Evolutionary conservation across 1,140 invertebrate genomes (phyloP).

Genomic region (Drosophila athabasca): DNA sequence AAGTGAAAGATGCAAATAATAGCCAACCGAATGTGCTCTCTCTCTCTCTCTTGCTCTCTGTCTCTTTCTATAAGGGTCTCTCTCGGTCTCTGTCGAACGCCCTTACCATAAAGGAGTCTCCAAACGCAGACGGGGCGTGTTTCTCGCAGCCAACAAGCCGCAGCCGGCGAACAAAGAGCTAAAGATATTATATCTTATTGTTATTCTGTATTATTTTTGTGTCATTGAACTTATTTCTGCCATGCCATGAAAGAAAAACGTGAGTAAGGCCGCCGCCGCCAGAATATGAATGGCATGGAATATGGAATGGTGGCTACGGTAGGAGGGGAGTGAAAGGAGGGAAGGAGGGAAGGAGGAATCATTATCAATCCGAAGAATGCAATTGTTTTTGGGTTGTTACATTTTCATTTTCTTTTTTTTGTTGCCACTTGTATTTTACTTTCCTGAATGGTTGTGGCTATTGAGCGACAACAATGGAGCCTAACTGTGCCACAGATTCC

Average conservation of each 20-base stretch:
- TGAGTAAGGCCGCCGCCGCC: slow-evolving; percentile 49
- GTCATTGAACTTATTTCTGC: slow-evolving; percentile 81
- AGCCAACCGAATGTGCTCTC: slow-evolving; percentile 15
- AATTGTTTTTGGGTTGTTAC: slow-evolving; percentile 31
- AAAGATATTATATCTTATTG: slow-evolving; percentile 73
- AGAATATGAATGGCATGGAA: slow-evolving; percentile 6
- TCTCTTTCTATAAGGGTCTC: background rate
- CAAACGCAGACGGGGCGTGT: slow-evolving; percentile 38
- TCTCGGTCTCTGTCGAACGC: slow-evolving; percentile 9
- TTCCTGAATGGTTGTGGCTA: slow-evolving; percentile 1
- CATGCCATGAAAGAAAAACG: slow-evolving; percentile 49
- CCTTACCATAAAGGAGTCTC: slow-evolving; percentile 46
- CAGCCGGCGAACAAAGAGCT: slow-evolving; percentile 57
- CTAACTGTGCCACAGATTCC: slow-evolving; percentile 25
- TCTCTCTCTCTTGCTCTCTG: slow-evolving; percentile 2
- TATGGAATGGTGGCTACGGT: no score
- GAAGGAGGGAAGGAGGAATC: slow-evolving; percentile 23
- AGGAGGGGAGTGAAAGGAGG: slow-evolving; percentile 12
- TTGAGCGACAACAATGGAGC: slow-evolving; percentile 16
- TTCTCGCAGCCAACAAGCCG: slow-evolving; percentile 22
- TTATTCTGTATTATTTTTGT: slow-evolving; percentile 77
- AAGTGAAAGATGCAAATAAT: slow-evolving; percentile 78
- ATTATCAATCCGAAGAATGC: slow-evolving; percentile 41
- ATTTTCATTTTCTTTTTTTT: no score
- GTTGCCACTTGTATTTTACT: slow-evolving; percentile 14